These are phyloP conservation scores for Amorpha juglandis DNA, from an alignment of 2,888 invertebrate species.

Conservation along the genomic window DNA sequence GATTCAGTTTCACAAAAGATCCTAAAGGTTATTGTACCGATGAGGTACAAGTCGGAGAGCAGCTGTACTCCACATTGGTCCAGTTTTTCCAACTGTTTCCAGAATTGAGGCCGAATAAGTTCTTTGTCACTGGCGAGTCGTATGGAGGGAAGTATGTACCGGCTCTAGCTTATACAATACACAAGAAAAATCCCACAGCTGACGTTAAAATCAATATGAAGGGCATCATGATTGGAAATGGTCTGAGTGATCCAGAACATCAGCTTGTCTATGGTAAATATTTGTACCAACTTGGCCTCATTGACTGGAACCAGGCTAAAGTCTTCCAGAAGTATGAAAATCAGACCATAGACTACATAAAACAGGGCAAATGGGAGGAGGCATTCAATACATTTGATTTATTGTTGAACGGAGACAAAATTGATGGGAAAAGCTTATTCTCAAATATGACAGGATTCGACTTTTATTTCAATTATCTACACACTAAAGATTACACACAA, in stretches of 20 bases:
- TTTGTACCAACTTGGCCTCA: slow-evolving; percentile 90
- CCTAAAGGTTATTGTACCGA: slow-evolving; percentile 91
- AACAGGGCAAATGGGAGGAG: slow-evolving; percentile 85
- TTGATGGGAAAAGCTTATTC: slow-evolving; percentile 85
- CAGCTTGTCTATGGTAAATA: slow-evolving; percentile 91
- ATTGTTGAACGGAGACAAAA: slow-evolving; percentile 88
- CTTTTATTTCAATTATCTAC: slow-evolving; percentile 90
- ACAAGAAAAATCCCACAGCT: slow-evolving; percentile 85
- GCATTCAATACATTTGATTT: slow-evolving; percentile 90
- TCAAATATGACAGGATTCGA: slow-evolving; percentile 90
- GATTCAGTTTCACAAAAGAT: slow-evolving; percentile 93
- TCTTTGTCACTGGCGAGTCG: slow-evolving; percentile 95
- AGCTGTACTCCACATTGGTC: slow-evolving; percentile 89
- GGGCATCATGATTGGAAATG: slow-evolving; percentile 91
- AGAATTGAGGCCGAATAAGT: slow-evolving; percentile 88
- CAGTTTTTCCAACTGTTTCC: slow-evolving; percentile 95
- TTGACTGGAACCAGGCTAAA: slow-evolving; percentile 86
- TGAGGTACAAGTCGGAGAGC: slow-evolving; percentile 91
- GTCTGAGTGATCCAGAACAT: slow-evolving; percentile 90
- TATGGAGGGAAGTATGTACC: slow-evolving; percentile 93
- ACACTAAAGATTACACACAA: slow-evolving; percentile 82
- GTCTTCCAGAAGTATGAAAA: slow-evolving; percentile 86
- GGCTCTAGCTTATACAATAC: slow-evolving; percentile 89
- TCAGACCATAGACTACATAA: slow-evolving; percentile 84
- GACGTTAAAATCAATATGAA: slow-evolving; percentile 89